Conservation (phyloP, 2,888 invertebrate genomes). For the Julus scanicus region DNA sequence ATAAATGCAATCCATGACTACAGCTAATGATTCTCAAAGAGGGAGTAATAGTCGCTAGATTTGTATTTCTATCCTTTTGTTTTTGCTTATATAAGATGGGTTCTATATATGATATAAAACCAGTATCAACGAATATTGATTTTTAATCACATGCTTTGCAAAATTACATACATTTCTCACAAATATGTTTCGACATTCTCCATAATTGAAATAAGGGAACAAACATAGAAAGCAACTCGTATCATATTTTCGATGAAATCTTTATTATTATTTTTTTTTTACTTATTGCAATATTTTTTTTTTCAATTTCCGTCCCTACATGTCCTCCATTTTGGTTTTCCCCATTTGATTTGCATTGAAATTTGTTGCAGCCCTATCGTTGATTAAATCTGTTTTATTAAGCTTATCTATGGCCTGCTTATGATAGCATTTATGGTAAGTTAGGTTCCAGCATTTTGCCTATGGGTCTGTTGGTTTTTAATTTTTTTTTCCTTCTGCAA, state of each 20-base stretch:
- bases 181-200: not conserved
- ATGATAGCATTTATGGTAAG: slow-evolving; percentile 23
- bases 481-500: not conserved
- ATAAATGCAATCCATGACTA: no score
- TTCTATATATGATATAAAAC: no score
- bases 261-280: no score
- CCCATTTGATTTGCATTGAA: not conserved
- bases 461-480: not conserved
- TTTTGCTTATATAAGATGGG: no score
- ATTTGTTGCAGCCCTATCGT: not conserved
- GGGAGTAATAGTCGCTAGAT: no score
- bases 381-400: slow-evolving; percentile 28
- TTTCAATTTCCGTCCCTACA: not conserved
- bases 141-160: no score
- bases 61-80: no score
- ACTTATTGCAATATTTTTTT: not conserved
- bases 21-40: no score
- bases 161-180: not conserved
- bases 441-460: not conserved
- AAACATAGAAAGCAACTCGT: not conserved
- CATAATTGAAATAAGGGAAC: not conserved
- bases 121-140: no score
- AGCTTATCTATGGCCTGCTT: slow-evolving; percentile 15
- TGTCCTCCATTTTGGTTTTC: not conserved
- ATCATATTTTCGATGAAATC: not conserved